Evolutionary conservation across 2,113 vertebrate genomes (phyloP).

Genomic region (Redunca redunca): DNA sequence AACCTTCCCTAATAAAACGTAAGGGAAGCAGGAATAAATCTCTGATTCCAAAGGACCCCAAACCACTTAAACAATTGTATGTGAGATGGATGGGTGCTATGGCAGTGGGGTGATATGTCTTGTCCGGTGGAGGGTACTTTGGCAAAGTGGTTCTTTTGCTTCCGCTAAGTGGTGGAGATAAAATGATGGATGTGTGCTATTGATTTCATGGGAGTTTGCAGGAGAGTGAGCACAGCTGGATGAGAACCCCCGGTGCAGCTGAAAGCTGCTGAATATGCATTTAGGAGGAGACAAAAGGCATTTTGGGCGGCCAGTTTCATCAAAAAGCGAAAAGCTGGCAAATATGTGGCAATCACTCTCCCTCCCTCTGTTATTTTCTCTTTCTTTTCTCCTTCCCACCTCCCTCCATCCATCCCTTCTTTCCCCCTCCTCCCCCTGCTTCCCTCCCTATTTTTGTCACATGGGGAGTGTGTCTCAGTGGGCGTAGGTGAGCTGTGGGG

Average conservation of each 20-base stretch:
- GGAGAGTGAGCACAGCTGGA: neutral
- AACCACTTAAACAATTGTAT: constrained; percentile 67
- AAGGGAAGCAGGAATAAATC: constrained; percentile 68
- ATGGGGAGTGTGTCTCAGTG: neutral
- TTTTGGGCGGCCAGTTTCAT: neutral
- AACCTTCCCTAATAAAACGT: constrained; percentile 79
- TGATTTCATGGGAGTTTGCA: constrained; percentile 38
- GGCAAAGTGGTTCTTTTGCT: constrained; percentile 47
- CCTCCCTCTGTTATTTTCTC: neutral
- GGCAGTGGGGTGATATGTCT: neutral
- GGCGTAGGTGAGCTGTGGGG: neutral
- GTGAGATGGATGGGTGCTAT: constrained; percentile 33
- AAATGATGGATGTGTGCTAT: constrained; percentile 62
- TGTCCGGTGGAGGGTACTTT: constrained; percentile 37
- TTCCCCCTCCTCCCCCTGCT: rapidly evolving
- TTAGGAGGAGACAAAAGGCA: neutral
- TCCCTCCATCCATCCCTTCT: neutral
- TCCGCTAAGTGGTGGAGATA: constrained; percentile 17
- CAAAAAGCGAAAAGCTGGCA: neutral
- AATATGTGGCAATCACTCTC: neutral
- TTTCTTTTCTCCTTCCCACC: rapidly evolving
- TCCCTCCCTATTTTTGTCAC: neutral
- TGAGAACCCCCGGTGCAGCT: neutral
- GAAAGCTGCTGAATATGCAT: neutral
- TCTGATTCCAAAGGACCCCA: constrained; percentile 57